phyloP scores from a whole-genome alignment of 2,797 vertebrate genomes.

The Jordanella pulchra region DNA sequence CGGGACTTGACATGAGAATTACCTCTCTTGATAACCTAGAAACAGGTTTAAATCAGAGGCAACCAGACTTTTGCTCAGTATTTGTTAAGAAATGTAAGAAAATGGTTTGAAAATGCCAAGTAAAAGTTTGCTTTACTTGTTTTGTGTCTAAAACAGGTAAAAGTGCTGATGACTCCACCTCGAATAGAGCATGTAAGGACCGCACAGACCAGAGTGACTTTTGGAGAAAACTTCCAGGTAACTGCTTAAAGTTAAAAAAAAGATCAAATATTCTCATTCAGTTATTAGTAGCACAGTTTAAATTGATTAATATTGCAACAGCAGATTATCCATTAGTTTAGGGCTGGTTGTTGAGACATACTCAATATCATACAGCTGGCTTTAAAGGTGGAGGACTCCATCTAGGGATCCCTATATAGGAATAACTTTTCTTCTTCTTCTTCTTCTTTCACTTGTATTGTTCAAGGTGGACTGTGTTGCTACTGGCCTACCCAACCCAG shows the following conservation, averaged over 20 bases:
- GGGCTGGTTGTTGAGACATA: not conserved
- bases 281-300: not conserved
- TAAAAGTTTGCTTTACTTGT: not conserved
- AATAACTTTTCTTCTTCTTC: not conserved
- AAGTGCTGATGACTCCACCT: constrained; percentile 82
- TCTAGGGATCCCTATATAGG: not conserved
- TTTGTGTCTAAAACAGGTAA: constrained; percentile 60
- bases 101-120: not conserved
- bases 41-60: too few relatives aligned
- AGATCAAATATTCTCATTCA: rapidly evolving
- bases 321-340: not conserved
- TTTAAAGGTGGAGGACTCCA: not conserved
- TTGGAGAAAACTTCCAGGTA: constrained; percentile 82
- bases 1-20: too few relatives aligned
- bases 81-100: not conserved
- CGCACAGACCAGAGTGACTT: constrained; percentile 71
- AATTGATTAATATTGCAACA: not conserved
- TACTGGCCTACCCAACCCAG: constrained; percentile 82
- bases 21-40: too few relatives aligned
- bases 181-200: constrained; percentile 78
- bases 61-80: too few relatives aligned
- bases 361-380: not conserved
- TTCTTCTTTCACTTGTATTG: not conserved
- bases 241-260: not conserved
- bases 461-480: constrained; percentile 81